A percentile compares a stretch with the other conserved stretches of the same genome.
Evolutionary conservation across 1,140 invertebrate genomes (phyloP).

Genomic region (Drosophila littoralis): DNA sequence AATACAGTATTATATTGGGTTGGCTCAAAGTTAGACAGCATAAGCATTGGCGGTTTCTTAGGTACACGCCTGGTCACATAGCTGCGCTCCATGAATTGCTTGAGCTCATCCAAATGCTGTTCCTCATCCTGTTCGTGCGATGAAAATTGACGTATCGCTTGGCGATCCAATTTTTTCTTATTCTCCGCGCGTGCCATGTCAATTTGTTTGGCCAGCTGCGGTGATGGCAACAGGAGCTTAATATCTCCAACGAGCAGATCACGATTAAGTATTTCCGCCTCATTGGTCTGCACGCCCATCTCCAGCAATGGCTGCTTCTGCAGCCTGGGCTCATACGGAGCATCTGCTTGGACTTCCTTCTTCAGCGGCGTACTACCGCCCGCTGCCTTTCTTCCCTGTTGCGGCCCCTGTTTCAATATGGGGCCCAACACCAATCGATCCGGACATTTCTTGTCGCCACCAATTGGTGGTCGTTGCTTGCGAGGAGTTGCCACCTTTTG

Average conservation of each 20-base stretch:
- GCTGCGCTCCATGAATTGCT: slow-evolving; percentile 64
- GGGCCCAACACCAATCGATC: slow-evolving; percentile 10
- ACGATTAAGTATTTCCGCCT: slow-evolving; percentile 68
- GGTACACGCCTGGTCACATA: slow-evolving; percentile 59
- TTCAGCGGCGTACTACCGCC: background rate
- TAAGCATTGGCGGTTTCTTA: slow-evolving; percentile 40
- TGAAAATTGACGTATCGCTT: slow-evolving; percentile 57
- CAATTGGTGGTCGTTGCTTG: background rate
- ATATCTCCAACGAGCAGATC: slow-evolving; percentile 58
- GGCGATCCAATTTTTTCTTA: slow-evolving; percentile 21
- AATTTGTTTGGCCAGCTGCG: slow-evolving; percentile 43
- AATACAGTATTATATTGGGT: slow-evolving; percentile 58
- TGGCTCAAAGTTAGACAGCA: slow-evolving; percentile 28
- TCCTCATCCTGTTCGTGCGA: slow-evolving; percentile 62
- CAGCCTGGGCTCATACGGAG: background rate
- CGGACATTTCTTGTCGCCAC: background rate
- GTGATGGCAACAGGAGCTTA: slow-evolving; percentile 58
- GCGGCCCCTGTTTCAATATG: slow-evolving; percentile 20
- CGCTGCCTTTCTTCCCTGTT: slow-evolving; percentile 14
- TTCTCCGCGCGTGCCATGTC: slow-evolving; percentile 39
- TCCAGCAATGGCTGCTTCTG: slow-evolving; percentile 23
- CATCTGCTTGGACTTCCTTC: slow-evolving; percentile 17
- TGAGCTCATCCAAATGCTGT: slow-evolving; percentile 66
- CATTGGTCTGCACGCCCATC: slow-evolving; percentile 71
- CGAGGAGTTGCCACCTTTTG: slow-evolving; percentile 17